A percentile compares a stretch with the other conserved stretches of the same genome.
Evolutionary conservation across 2,113 vertebrate species (phyloP).

Genomic region (Pedionomus torquatus): DNA sequence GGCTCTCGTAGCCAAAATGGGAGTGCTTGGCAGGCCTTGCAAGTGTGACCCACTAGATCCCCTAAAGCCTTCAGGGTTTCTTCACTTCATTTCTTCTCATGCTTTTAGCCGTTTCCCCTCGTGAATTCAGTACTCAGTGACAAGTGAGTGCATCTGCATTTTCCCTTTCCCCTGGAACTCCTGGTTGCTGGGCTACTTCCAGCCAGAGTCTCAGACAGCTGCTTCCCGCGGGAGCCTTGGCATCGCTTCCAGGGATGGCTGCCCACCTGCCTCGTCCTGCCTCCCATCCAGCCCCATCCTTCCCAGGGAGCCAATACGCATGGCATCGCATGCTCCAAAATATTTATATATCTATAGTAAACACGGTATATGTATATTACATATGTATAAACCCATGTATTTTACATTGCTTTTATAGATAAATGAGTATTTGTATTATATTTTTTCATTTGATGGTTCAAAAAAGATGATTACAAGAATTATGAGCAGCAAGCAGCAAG

Average conservation of each 20-base stretch:
- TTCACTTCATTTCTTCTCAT: background rate
- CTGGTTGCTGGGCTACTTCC: slow-evolving; percentile 7
- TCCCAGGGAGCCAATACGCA: background rate
- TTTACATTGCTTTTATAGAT: background rate
- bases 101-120: background rate
- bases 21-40: background rate
- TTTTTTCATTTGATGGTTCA: background rate
- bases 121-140: background rate
- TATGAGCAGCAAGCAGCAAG: background rate
- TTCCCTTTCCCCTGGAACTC: background rate
- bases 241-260: background rate
- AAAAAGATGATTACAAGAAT: background rate
- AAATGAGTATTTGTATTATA: background rate
- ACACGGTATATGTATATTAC: rapidly evolving
- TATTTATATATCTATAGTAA: background rate
- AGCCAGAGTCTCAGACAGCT: background rate
- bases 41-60: background rate
- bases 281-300: background rate
- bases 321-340: background rate
- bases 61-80: background rate
- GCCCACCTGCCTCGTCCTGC: slow-evolving; percentile 8
- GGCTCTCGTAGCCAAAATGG: background rate
- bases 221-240: slow-evolving; percentile 29
- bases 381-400: background rate
- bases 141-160: background rate